Base-by-base conservation (phyloP, 1,140 invertebrate species). In the Bemisia tabaci region DNA sequence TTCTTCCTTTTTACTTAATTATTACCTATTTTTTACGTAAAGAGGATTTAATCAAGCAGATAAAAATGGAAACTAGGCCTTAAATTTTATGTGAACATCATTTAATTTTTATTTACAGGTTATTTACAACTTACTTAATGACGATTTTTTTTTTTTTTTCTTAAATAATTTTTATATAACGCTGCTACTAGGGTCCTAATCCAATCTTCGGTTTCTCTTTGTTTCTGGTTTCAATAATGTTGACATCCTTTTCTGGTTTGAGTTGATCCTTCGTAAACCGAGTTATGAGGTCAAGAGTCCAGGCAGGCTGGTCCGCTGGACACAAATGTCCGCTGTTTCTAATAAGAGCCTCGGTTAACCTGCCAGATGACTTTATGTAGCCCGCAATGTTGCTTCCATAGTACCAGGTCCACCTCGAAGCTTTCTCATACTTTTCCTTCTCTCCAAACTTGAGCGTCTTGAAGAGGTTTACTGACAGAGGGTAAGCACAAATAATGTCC, bases 321-420 rank as follows among this genome's bases (percentile, higher is more conserved):
- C 90, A 85, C 83, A 92, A 90, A 69, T 94, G 91, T 0, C 92
- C 91, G 25, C 89, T 90, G 78, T 89, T 85, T 66, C 89, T 80
- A 0, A 92, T 83, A 73, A 91, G 74, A 21, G 91, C 87, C 77
- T 92, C 88, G 11, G 81, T 82, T 24, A 88, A 80, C 67, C 87
- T 86, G 0, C 64, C 58, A 2, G 2, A 25, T 12, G 58, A 60
- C 60, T 65, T 65, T 17, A 58, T 65, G 33, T 68, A 71, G n/a
- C 70, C 70, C 2, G 68, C 69, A 0, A 71, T 12, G 17, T 68
- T 63, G 12, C 63, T 63, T 2, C 62, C 65, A 0, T 65, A 60
- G 22, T 59, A 64, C 65, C 66, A 71, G 1, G 65, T 62, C 25
- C 25, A 39, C 82, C 83, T 80, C 1, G 80, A 73, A 1, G 87